These are phyloP conservation scores for Steinernema carpocapsae DNA, from an alignment of 2,888 invertebrate genomes.

Conservation along the genomic window DNA sequence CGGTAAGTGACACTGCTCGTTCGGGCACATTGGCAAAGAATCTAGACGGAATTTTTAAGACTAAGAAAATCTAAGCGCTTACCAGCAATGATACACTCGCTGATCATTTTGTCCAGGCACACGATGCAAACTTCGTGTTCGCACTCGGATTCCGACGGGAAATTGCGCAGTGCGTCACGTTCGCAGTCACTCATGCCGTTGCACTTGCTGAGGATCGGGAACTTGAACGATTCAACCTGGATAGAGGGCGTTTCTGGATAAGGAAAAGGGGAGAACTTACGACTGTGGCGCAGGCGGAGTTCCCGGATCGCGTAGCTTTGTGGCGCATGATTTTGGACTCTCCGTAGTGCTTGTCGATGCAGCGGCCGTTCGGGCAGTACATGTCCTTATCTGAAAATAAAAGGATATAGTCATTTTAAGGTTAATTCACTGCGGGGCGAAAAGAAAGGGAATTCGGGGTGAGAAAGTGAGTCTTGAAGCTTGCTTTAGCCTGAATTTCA, in stretches of 20 bases:
- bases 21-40: constrained; percentile 52
- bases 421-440: too few species aligned
- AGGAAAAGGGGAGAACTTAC: constrained; percentile 12
- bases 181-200: constrained; percentile 48
- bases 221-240: constrained; percentile 33
- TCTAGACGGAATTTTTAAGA: constrained; percentile 38
- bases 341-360: constrained; percentile 27
- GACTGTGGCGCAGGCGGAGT: constrained; percentile 27
- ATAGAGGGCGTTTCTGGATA: neutral
- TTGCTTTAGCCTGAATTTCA: too few species aligned
- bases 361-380: constrained; percentile 23
- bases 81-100: constrained; percentile 45
- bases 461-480: too few species aligned
- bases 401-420: too few species aligned
- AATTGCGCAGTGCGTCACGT: constrained; percentile 56
- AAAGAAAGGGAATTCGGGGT: too few species aligned
- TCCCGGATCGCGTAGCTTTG: constrained; percentile 29
- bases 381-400: constrained; percentile 21
- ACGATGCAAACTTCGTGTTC: constrained; percentile 57
- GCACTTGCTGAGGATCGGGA: constrained; percentile 40
- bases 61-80: neutral
- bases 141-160: constrained; percentile 59
- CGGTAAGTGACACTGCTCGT: constrained; percentile 53
- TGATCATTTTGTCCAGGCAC: constrained; percentile 51
- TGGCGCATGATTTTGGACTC: constrained; percentile 37